A percentile compares a stretch with the other conserved stretches of the same genome.
Evolutionary conservation across 2,113 vertebrate genomes (phyloP).

Genomic region (Scatophagus argus): DNA sequence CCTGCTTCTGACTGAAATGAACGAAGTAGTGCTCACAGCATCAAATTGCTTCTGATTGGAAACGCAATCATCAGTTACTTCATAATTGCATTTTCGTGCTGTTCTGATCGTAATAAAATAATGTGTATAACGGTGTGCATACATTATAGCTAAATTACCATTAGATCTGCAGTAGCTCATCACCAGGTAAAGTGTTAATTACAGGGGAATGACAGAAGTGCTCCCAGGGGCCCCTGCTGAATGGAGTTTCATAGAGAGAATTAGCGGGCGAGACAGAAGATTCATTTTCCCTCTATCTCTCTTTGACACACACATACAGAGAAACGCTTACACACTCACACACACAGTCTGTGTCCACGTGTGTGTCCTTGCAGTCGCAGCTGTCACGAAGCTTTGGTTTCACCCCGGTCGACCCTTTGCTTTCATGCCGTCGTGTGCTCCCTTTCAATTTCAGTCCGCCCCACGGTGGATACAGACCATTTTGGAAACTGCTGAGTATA

Average conservation of each 20-base stretch:
- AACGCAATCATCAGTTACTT: slow-evolving; percentile 29
- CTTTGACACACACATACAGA: background rate
- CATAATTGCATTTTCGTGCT: slow-evolving; percentile 37
- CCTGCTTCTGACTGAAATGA: slow-evolving; percentile 19
- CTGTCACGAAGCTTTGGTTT: slow-evolving; percentile 51
- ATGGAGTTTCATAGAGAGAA: slow-evolving; percentile 47
- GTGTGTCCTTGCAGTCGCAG: slow-evolving; percentile 40
- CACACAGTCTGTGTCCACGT: background rate
- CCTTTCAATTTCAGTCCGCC: slow-evolving; percentile 54
- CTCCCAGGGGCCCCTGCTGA: slow-evolving; percentile 47
- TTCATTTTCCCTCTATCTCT: slow-evolving; percentile 14
- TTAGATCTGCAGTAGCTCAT: slow-evolving; percentile 35
- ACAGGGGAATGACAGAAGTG: slow-evolving; percentile 53
- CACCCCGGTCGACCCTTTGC: slow-evolving; percentile 34
- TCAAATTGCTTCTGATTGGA: slow-evolving; percentile 43
- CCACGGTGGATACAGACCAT: slow-evolving; percentile 39
- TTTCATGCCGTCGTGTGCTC: slow-evolving; percentile 56
- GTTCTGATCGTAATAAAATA: slow-evolving; percentile 38
- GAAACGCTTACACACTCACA: background rate
- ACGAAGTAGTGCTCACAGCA: background rate
- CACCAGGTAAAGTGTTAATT: slow-evolving; percentile 66
- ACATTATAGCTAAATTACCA: slow-evolving; percentile 52
- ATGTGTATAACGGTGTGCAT: slow-evolving; percentile 27
- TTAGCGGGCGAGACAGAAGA: slow-evolving; percentile 34
- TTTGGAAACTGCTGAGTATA: slow-evolving; percentile 69